Base-by-base conservation (phyloP, 2,113 vertebrate genomes). In the Onychostoma macrolepis region DNA sequence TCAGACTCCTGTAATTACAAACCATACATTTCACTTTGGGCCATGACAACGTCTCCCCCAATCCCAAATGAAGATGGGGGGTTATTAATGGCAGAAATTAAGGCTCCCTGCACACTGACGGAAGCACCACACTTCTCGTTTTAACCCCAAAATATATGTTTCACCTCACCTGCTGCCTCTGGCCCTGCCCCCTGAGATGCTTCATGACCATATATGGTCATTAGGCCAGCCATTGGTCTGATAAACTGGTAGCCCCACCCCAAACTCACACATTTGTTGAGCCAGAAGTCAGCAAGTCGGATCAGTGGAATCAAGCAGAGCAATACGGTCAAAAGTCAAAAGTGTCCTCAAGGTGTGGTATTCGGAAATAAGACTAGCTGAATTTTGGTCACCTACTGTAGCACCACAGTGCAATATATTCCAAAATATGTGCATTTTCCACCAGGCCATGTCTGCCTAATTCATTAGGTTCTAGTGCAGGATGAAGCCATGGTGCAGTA, bases 21-120 rank as follows among this genome's bases (percentile, higher is more conserved):
- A 93, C 94, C 93, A 95, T 96, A 95, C 94, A 95, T 96, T 93
- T 94, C 92, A 95, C 94, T 96, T 96, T 95, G 93, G 91, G 53
- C 92, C 91, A 87, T 94, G 94, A 96, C 95, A 94, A 92, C 89
- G 88, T 90, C 92, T 91, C 94, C 93, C 93, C 80, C 92, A 87
- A 87, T 91, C 89, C 90, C 92, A 93, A 93, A 93, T 94, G 92
- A 92, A 92, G 87, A 63, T 76, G 41, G 71, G 53, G 56, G 33
- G 65, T 88, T 91, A 91, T 91, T 91, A 92, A 90, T 84, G 83
- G 89, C 82, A 91, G 83, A 91, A 95, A 94, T 94, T 93, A 94
- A 93, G 93, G 88, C 86, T 92, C 53, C 91, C 92, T 91, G 91
- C 91, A 91, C 91, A 92, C 89, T 89, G 89, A 87, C 86, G 61